These are phyloP conservation scores for Tribolium castaneum DNA, from an alignment of 1,140 invertebrate species.

Conservation along the genomic window DNA sequence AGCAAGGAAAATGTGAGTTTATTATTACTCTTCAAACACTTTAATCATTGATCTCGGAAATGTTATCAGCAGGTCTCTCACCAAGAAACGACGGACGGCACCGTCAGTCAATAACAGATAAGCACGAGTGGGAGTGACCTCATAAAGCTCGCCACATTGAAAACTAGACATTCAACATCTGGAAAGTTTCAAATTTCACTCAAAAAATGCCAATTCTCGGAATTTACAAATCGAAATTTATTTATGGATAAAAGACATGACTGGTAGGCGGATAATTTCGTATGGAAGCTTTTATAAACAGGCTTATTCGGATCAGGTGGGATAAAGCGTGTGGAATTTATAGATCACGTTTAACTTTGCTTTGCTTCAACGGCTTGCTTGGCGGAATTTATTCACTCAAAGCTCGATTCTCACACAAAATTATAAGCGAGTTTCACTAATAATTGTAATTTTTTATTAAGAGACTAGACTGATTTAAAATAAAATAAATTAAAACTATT, in stretches of 20 bases:
- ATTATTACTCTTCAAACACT: neutral
- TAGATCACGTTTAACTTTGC: neutral
- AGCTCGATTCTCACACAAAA: no score
- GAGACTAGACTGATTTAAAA: no score
- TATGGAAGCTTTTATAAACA: neutral
- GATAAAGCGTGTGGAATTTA: neutral
- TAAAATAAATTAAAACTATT: no score
- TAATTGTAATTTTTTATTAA: no score
- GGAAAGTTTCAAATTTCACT: neutral
- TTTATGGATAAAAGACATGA: neutral
- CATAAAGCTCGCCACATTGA: neutral
- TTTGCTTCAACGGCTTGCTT: no score
- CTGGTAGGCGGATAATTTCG: neutral
- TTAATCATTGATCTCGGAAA: no score
- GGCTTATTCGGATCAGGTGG: neutral
- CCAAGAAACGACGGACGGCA: no score
- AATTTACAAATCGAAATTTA: neutral
- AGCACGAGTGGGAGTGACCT: neutral
- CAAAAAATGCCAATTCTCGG: neutral
- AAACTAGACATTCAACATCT: neutral
- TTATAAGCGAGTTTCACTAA: no score
- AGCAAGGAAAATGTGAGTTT: neutral
- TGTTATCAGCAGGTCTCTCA: no score
- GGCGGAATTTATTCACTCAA: no score
- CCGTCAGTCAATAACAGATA: neutral